A percentile compares a stretch with the other conserved stretches of the same genome.
Evolutionary conservation across 2,113 vertebrate genomes (phyloP).

Genomic region (Pavo muticus): DNA sequence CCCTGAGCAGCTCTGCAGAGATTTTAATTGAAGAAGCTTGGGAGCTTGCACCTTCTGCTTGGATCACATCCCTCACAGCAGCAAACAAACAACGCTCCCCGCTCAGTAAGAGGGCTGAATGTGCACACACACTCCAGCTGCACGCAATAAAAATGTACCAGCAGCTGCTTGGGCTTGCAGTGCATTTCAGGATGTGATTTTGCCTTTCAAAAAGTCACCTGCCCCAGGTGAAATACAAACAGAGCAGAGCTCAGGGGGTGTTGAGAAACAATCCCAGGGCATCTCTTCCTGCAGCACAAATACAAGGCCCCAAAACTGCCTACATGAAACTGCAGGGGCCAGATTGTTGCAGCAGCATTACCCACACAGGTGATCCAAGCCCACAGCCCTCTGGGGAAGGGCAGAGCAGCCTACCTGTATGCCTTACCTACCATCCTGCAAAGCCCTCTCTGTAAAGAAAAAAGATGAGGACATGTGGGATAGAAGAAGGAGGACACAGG

Average conservation of each 20-base stretch:
- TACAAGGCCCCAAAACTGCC: background rate
- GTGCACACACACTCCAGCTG: background rate
- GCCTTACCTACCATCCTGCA: background rate
- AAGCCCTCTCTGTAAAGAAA: background rate
- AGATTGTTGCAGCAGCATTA: background rate
- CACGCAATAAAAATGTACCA: background rate
- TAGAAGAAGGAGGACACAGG: background rate
- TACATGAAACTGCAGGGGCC: background rate
- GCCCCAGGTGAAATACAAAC: background rate
- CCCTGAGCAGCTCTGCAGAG: background rate
- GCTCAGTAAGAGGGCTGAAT: background rate
- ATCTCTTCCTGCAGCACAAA: background rate
- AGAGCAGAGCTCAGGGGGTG: background rate
- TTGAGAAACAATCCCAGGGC: background rate
- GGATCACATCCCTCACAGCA: background rate
- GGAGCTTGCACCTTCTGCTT: constrained; percentile 14
- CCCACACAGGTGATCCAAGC: background rate
- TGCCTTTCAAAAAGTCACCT: background rate
- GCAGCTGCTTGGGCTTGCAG: background rate
- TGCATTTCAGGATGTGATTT: rapidly evolving
- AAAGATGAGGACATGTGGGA: rapidly evolving
- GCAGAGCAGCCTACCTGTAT: background rate
- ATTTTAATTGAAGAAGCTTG: background rate
- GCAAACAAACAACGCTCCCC: background rate
- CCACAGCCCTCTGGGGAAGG: background rate